phyloP scores from a whole-genome alignment of 2,113 vertebrate genomes.

The Hypocryptadius cinnamomeus region DNA sequence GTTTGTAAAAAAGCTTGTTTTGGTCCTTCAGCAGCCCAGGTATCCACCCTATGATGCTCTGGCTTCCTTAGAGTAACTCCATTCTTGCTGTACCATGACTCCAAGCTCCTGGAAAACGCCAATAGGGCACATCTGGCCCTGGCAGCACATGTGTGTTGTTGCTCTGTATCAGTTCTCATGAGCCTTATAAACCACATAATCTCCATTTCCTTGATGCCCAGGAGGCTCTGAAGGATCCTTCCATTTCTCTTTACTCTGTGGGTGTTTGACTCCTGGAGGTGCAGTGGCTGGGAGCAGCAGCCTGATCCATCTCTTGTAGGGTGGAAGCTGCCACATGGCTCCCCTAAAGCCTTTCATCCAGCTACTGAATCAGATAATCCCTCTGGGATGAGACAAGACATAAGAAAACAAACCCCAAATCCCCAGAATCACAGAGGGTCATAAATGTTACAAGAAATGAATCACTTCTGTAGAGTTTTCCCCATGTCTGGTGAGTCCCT shows the following conservation, averaged over 20 bases:
- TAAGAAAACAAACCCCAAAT: not conserved
- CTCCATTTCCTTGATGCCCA: not conserved
- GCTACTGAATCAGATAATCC: constrained; percentile 55
- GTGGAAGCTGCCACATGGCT: constrained; percentile 32
- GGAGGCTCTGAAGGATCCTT: not conserved
- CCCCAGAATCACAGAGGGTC: not conserved
- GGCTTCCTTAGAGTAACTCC: not conserved
- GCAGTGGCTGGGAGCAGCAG: not conserved
- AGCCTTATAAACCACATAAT: not conserved
- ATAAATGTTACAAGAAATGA: not conserved
- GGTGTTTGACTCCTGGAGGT: not conserved
- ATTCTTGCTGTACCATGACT: not conserved
- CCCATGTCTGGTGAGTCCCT: not conserved
- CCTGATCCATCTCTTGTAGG: not conserved
- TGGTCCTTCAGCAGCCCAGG: not conserved
- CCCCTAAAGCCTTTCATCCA: constrained; percentile 56
- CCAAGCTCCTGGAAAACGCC: not conserved
- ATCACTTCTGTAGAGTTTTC: not conserved
- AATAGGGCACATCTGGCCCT: not conserved
- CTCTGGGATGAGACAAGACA: not conserved
- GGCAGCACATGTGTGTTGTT: fast-evolving
- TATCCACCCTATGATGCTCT: not conserved
- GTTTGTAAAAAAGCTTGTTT: not conserved
- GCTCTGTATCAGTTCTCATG: not conserved
- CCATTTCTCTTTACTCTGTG: not conserved